Conservation (phyloP, 2,888 invertebrate species). For the Smittia sp. region DNA sequence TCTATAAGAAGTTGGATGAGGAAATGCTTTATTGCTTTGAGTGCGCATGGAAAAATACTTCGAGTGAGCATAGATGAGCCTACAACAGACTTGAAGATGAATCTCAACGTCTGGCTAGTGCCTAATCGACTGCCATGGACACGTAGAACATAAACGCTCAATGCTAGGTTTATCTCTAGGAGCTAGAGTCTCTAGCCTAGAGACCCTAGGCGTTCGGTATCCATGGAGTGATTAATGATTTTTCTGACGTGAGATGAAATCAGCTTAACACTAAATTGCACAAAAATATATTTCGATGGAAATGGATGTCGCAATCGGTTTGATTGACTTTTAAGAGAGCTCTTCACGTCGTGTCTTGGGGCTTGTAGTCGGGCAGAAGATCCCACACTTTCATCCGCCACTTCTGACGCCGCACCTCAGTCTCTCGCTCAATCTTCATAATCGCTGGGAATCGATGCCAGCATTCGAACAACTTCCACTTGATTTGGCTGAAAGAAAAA, state of each 20-base stretch:
- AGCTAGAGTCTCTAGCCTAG: too few species aligned
- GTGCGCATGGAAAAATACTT: too few species aligned
- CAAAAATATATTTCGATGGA: neutral
- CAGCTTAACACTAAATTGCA: neutral
- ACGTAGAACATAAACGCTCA: too few species aligned
- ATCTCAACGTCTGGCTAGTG: too few species aligned
- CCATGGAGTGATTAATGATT: too few species aligned
- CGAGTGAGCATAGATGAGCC: too few species aligned
- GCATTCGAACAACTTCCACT: constrained; percentile 56
- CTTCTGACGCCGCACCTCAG: constrained; percentile 64
- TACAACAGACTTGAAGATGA: too few species aligned
- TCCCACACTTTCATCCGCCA: constrained; percentile 72
- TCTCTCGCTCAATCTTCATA: constrained; percentile 63
- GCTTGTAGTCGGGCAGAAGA: constrained; percentile 67
- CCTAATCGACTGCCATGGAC: too few species aligned
- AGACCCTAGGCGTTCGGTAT: too few species aligned
- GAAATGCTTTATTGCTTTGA: neutral
- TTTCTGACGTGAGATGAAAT: too few species aligned
- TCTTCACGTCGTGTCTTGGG: constrained; percentile 46
- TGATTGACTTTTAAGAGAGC: neutral
- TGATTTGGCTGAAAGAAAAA: constrained; percentile 48
- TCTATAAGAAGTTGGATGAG: neutral
- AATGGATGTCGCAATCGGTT: neutral
- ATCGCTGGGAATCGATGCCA: constrained; percentile 67
- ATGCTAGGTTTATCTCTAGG: too few species aligned